Conservation (phyloP, 2,797 vertebrate genomes). For the Miichthys miiuy region DNA sequence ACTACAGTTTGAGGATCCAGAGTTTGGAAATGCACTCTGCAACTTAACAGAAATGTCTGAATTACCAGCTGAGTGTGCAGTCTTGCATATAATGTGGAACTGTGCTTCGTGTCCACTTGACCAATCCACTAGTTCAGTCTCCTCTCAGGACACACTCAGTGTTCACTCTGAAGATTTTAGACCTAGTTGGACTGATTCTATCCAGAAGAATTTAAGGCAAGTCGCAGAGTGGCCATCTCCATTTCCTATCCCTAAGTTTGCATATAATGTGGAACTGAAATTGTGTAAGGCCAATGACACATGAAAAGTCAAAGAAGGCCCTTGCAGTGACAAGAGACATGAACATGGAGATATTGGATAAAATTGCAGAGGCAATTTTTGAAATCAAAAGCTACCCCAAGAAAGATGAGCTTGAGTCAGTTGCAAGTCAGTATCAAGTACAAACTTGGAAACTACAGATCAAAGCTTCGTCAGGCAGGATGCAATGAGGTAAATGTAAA, state of each 20-base stretch:
- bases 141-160: slow-evolving; percentile 12
- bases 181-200: neutral
- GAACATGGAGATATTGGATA: slow-evolving; percentile 3
- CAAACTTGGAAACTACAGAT: slow-evolving; percentile 6
- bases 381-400: slow-evolving; percentile 14
- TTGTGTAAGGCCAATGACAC: slow-evolving; percentile 8
- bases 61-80: slow-evolving; percentile 10
- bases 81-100: slow-evolving; percentile 12
- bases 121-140: slow-evolving; percentile 1
- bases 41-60: slow-evolving; percentile 18
- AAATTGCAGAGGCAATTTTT: slow-evolving; percentile 13
- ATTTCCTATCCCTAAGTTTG: slow-evolving; percentile 17
- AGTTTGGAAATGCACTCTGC: slow-evolving; percentile 29
- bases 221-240: slow-evolving; percentile 9
- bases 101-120: slow-evolving; percentile 2
- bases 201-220: neutral
- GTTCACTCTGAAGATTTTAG: slow-evolving; percentile 8
- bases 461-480: neutral
- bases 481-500: slow-evolving; percentile 9
- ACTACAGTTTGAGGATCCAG: slow-evolving; percentile 22
- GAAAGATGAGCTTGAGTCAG: slow-evolving; percentile 11
- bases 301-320: slow-evolving; percentile 1
- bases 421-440: slow-evolving; percentile 17
- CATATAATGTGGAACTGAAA: slow-evolving; percentile 34
- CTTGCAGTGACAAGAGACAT: slow-evolving; percentile 17